phyloP scores from a whole-genome alignment of 1,140 invertebrate genomes.

The Diachasmimorpha longicaudata region DNA sequence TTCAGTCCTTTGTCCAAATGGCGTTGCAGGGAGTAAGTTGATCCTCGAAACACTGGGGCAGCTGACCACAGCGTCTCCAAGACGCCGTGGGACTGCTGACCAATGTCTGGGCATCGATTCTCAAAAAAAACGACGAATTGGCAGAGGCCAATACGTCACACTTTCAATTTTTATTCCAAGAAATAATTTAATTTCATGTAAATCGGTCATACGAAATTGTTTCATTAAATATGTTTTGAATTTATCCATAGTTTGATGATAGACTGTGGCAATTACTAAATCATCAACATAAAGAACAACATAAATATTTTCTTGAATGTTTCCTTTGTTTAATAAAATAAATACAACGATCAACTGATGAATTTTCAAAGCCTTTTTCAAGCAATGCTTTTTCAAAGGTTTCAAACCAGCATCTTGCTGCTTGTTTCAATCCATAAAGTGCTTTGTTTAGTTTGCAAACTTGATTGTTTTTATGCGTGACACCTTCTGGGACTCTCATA shows the following conservation, averaged over 20 bases:
- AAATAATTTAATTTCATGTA: slow-evolving; percentile 31
- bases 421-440: slow-evolving; percentile 49
- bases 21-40: no score
- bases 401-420: slow-evolving; percentile 51
- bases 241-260: neutral
- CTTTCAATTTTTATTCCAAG: slow-evolving; percentile 29
- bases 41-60: no score
- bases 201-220: slow-evolving; percentile 24
- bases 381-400: slow-evolving; percentile 20
- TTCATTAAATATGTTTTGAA: slow-evolving; percentile 26
- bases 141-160: no score
- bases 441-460: slow-evolving; percentile 36
- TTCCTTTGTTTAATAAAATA: slow-evolving; percentile 14
- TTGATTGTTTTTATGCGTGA: slow-evolving; percentile 1
- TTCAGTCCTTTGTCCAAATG: no score
- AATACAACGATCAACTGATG: slow-evolving; percentile 20
- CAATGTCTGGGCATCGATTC: no score
- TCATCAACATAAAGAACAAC: slow-evolving; percentile 32
- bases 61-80: no score
- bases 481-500: slow-evolving; percentile 42
- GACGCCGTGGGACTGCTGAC: no score
- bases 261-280: slow-evolving; percentile 8
- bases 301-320: slow-evolving; percentile 31
- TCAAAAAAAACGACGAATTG: no score
- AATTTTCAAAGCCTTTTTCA: slow-evolving; percentile 17